Percentiles rank a stretch among this genome's conserved stretches.
Evolutionary conservation across 2,797 vertebrate species (phyloP).

Genomic region (Cyprinodon diabolis): DNA sequence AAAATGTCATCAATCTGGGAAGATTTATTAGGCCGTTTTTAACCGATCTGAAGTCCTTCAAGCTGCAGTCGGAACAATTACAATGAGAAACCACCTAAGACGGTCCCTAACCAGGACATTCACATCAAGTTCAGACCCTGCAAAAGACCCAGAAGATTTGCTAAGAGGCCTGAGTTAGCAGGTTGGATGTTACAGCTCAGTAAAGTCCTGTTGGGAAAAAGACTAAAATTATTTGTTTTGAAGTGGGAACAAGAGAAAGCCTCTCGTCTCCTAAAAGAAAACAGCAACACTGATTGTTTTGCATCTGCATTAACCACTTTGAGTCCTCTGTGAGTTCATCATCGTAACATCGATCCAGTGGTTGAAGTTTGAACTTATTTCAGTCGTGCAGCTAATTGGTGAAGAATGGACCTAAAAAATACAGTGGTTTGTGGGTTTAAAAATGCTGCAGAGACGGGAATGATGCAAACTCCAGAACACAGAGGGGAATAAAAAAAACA

Average conservation of each 20-base stretch:
- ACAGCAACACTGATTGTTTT: not conserved
- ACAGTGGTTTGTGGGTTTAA: too few species aligned
- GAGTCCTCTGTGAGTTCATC: not conserved
- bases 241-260: not conserved
- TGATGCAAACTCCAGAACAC: too few species aligned
- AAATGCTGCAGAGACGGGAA: too few species aligned
- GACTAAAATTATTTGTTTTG: not conserved
- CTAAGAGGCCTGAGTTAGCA: too few species aligned
- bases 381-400: not conserved
- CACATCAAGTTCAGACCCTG: not conserved
- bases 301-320: not conserved
- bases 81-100: not conserved
- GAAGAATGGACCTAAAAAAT: not conserved
- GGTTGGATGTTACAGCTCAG: too few species aligned
- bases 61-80: not conserved
- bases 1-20: not conserved
- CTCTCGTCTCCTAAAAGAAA: not conserved
- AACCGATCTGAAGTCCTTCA: not conserved
- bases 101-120: not conserved
- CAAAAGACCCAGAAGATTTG: not conserved
- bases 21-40: not conserved
- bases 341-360: not conserved
- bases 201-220: not conserved
- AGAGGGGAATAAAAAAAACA: too few species aligned
- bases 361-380: not conserved